Conservation (phyloP, 2,888 invertebrate genomes). For the Caenorhabditis becei region DNA sequence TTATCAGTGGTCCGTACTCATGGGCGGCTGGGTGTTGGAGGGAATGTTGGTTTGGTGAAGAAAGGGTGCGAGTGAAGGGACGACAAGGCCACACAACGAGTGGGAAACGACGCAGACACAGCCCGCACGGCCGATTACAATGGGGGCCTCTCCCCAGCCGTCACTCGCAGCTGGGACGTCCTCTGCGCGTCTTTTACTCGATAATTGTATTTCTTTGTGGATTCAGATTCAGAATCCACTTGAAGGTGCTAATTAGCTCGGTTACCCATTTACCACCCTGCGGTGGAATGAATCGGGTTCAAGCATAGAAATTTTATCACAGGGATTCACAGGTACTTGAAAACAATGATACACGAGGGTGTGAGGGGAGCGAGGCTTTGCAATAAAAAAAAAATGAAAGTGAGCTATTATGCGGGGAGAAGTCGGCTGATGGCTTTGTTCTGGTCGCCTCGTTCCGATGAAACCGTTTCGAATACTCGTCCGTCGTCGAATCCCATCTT, state of each 20-base stretch:
- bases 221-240: constrained; percentile 22
- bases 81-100: constrained; percentile 11
- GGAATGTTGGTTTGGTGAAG: not conserved
- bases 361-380: not conserved
- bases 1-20: constrained; percentile 11
- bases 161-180: constrained; percentile 31
- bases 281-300: not conserved
- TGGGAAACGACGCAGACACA: not conserved
- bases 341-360: constrained; percentile 24
- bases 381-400: too few relatives aligned
- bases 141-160: constrained; percentile 12
- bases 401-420: constrained; percentile 14
- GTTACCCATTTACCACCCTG: not conserved
- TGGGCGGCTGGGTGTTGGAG: constrained; percentile 2
- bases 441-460: constrained; percentile 56
- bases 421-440: constrained; percentile 52
- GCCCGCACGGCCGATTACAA: constrained; percentile 13
- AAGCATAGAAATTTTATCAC: constrained; percentile 3
- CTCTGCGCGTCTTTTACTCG: not conserved
- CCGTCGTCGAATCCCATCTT: constrained; percentile 67
- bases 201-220: constrained; percentile 38
- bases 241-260: constrained; percentile 39
- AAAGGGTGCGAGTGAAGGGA: constrained; percentile 16
- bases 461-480: constrained; percentile 56
- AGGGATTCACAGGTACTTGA: constrained; percentile 7